A percentile compares a stretch with the other conserved stretches of the same genome.
These are phyloP conservation scores for Saimiri boliviensis DNA, from an alignment of 2,113 vertebrate genomes.

Conservation along the genomic window DNA sequence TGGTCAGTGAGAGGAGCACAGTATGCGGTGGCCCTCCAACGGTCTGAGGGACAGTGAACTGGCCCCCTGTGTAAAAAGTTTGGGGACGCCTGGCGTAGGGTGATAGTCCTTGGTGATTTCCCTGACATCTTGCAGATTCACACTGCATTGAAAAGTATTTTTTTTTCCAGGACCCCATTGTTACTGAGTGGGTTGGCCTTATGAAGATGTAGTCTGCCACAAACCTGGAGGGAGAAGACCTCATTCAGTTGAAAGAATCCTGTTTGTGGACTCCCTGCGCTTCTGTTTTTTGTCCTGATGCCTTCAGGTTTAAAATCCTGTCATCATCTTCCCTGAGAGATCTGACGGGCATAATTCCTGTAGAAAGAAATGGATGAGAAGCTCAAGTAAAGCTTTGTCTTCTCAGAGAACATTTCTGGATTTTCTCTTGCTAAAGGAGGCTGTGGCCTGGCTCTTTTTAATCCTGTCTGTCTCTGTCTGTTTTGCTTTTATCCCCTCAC, in stretches of 20 bases:
- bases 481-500: conserved; percentile 12
- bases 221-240: background rate
- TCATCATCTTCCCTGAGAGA: conserved; percentile 1
- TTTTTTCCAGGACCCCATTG: background rate
- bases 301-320: background rate
- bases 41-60: too few species aligned
- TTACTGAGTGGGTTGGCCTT: background rate
- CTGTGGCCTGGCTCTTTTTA: conserved; percentile 22
- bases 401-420: conserved; percentile 26
- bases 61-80: too few species aligned
- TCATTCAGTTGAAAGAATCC: conserved; percentile 23
- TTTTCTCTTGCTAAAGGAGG: conserved; percentile 48
- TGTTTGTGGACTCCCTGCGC: background rate
- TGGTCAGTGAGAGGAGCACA: too few species aligned
- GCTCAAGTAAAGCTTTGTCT: conserved; percentile 45
- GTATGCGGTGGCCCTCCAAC: too few species aligned
- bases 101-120: background rate
- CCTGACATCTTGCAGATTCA: background rate
- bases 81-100: too few species aligned
- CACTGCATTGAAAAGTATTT: background rate
- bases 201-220: background rate
- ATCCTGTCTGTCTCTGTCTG: background rate
- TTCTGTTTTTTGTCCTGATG: background rate
- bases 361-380: conserved; percentile 45
- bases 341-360: background rate